These are phyloP conservation scores for Trachelus iudaicus DNA, from an alignment of 2,888 invertebrate genomes.

Conservation along the genomic window DNA sequence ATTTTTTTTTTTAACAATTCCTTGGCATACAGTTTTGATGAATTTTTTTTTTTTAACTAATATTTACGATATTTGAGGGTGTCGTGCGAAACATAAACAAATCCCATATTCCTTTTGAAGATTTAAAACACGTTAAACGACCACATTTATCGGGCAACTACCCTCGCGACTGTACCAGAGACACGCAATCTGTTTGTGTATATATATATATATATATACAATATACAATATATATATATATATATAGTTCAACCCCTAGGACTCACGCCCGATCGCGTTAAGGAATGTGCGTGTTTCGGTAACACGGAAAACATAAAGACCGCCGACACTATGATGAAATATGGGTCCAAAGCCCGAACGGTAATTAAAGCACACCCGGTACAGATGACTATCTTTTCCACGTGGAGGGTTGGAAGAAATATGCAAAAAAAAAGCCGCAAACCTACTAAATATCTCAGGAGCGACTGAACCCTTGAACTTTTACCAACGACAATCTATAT, in stretches of 20 bases:
- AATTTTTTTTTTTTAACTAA: too few species aligned
- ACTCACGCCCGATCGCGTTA: neutral
- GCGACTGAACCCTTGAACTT: neutral
- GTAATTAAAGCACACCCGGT: constrained; percentile 37
- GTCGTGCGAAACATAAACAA: neutral
- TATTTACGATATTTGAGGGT: too few species aligned
- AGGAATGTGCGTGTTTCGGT: constrained; percentile 40
- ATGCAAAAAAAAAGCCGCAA: too few species aligned
- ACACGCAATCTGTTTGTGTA: constrained; percentile 23
- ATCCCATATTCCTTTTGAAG: neutral
- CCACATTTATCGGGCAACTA: constrained; percentile 36
- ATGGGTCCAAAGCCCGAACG: constrained; percentile 44
- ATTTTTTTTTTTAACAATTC: neutral
- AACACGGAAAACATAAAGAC: constrained; percentile 43
- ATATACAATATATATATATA: neutral
- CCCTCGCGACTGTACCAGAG: constrained; percentile 4
- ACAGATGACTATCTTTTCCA: neutral
- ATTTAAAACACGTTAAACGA: constrained; percentile 39
- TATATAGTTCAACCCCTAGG: neutral
- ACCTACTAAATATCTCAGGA: neutral
- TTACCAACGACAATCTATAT: neutral
- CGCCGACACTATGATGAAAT: constrained; percentile 44
- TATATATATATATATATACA: too few species aligned
- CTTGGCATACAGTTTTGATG: neutral
- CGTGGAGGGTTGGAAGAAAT: neutral